These are phyloP conservation scores for Gonatopus flavifemur DNA, from an alignment of 1,140 invertebrate species.

Conservation along the genomic window DNA sequence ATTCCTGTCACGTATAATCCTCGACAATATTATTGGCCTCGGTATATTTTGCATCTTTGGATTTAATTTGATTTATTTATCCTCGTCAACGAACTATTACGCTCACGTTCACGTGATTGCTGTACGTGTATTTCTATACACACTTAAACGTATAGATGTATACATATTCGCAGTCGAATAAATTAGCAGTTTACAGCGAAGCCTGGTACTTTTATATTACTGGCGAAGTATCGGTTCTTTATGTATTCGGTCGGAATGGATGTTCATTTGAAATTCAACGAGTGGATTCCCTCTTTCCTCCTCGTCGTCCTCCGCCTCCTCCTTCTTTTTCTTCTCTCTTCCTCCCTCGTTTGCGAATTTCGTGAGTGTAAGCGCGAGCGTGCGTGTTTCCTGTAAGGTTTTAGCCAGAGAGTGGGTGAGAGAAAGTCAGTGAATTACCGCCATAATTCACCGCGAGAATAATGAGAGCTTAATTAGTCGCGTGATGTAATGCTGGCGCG, in stretches of 20 bases:
- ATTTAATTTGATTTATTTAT: conserved; percentile 22
- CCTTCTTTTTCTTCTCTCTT: neutral
- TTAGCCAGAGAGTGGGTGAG: conserved; percentile 2
- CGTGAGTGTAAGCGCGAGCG: neutral
- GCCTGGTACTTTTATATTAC: conserved; percentile 17
- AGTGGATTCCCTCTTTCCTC: conserved; percentile 25
- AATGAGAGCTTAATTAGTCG: conserved; percentile 39
- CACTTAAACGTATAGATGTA: no score
- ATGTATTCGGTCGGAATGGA: conserved; percentile 25
- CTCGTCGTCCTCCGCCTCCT: conserved; percentile 8
- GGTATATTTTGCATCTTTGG: no score
- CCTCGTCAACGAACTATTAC: conserved; percentile 24
- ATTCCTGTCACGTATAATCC: no score
- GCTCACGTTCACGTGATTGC: neutral
- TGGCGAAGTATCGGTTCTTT: conserved; percentile 18
- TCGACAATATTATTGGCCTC: no score
- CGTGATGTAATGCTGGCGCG: conserved; percentile 37
- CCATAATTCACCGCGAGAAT: conserved; percentile 40
- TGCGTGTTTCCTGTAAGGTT: conserved; percentile 7
- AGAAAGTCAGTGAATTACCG: conserved; percentile 38
- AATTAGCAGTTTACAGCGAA: conserved; percentile 17
- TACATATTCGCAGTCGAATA: conserved; percentile 18
- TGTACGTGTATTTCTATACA: no score
- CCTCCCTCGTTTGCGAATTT: neutral
- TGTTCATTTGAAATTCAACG: conserved; percentile 36